These are phyloP conservation scores for Biston betularia DNA, from an alignment of 2,888 invertebrate genomes.

Conservation along the genomic window DNA sequence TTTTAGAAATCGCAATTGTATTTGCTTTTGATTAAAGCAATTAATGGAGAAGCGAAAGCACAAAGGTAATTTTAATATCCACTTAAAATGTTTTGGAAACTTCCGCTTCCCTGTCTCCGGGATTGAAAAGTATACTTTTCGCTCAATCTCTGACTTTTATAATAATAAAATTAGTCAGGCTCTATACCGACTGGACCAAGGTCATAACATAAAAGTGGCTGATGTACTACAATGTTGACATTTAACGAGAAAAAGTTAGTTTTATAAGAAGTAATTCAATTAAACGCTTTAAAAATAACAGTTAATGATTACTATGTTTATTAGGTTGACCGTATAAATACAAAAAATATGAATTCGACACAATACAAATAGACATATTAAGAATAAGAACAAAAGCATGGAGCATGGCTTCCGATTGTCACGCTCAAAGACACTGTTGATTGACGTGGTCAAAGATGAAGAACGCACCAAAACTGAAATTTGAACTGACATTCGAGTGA, in stretches of 20 bases:
- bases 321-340: background rate
- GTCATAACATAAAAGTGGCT: too few species aligned
- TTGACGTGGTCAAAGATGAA: too few species aligned
- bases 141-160: slow-evolving; percentile 53
- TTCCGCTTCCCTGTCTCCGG: slow-evolving; percentile 15
- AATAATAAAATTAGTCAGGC: slow-evolving; percentile 54
- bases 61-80: slow-evolving; percentile 23
- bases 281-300: background rate
- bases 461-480: too few species aligned
- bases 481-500: too few species aligned
- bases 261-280: too few species aligned
- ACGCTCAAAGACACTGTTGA: too few species aligned
- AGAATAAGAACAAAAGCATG: too few species aligned
- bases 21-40: slow-evolving; percentile 14
- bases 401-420: too few species aligned
- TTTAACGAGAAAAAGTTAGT: background rate
- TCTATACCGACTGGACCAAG: slow-evolving; percentile 5
- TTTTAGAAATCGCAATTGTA: slow-evolving; percentile 1
- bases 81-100: slow-evolving; percentile 15
- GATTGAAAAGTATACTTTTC: slow-evolving; percentile 64
- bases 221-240: too few species aligned
- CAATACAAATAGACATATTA: too few species aligned
- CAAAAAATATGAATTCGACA: too few species aligned
- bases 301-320: too few species aligned
- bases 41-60: slow-evolving; percentile 19